Percentiles rank a stretch among this genome's conserved stretches.
Evolutionary conservation across 2,888 invertebrate species (phyloP).

Genomic region (Trissoscelio sp.): DNA sequence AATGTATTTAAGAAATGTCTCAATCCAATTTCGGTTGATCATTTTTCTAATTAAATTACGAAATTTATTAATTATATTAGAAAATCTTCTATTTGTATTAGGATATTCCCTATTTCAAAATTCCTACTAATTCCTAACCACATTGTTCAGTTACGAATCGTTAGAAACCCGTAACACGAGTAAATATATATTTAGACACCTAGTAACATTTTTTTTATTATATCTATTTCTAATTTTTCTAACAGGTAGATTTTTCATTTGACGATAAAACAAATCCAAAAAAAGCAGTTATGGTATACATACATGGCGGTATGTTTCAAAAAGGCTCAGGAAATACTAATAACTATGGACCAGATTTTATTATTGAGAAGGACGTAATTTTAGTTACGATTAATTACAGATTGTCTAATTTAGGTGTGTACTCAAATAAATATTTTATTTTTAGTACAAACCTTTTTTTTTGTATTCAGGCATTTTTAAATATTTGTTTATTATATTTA

Average conservation of each 20-base stretch:
- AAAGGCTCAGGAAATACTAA: slow-evolving; percentile 20
- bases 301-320: slow-evolving; percentile 15
- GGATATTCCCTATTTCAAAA: no score
- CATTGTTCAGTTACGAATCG: no score
- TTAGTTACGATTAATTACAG: slow-evolving; percentile 16
- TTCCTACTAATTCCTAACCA: no score
- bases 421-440: background rate
- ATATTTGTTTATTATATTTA: background rate
- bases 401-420: background rate
- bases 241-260: background rate
- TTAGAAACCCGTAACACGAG: no score
- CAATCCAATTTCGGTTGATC: no score
- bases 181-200: slow-evolving; percentile 15
- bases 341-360: slow-evolving; percentile 15
- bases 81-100: no score
- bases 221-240: background rate
- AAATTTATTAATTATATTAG: no score
- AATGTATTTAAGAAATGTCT: no score
- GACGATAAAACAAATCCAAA: background rate
- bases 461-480: background rate
- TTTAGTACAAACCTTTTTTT: background rate
- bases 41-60: no score
- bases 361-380: slow-evolving; percentile 9
- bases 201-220: background rate
- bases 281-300: slow-evolving; percentile 23